These are phyloP conservation scores for Maccullochella peelii DNA, from an alignment of 2,113 vertebrate species.

Conservation along the genomic window DNA sequence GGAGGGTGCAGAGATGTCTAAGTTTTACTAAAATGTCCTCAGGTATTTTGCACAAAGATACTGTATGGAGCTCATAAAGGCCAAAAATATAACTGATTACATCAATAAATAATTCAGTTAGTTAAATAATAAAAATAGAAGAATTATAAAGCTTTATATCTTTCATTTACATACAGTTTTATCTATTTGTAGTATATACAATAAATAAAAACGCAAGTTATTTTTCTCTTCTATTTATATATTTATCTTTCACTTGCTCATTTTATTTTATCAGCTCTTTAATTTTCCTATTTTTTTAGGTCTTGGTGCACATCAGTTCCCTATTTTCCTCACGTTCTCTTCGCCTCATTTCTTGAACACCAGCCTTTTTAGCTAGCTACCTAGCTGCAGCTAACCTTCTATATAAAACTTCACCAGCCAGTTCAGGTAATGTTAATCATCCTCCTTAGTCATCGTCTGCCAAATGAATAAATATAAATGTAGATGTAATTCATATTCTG, in stretches of 20 bases:
- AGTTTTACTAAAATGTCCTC: not conserved
- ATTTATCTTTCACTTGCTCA: not conserved
- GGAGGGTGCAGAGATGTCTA: not conserved
- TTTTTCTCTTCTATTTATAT: not conserved
- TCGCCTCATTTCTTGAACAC: not conserved
- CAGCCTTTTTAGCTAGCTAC: not conserved
- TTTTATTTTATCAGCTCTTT: not conserved
- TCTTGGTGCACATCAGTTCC: not conserved
- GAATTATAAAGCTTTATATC: not conserved
- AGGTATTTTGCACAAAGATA: not conserved
- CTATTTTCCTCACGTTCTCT: not conserved
- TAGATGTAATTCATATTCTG: not conserved
- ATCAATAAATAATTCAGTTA: not conserved
- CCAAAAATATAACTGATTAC: not conserved
- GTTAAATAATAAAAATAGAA: not conserved
- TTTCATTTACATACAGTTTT: not conserved
- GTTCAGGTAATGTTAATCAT: not conserved
- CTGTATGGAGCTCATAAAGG: too few relatives aligned
- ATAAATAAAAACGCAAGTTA: not conserved
- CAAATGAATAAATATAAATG: not conserved
- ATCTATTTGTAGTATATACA: not conserved
- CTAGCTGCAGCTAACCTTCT: not conserved
- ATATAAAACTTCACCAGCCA: not conserved
- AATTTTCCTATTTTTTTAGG: not conserved
- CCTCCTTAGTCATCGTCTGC: not conserved